Evolutionary conservation across 30 jellyfish, hydroid and myxozoan genomes (phyloP), one percentile per base, ranked within the genome.

Genomic region (Cassiopea andromeda): DNA sequence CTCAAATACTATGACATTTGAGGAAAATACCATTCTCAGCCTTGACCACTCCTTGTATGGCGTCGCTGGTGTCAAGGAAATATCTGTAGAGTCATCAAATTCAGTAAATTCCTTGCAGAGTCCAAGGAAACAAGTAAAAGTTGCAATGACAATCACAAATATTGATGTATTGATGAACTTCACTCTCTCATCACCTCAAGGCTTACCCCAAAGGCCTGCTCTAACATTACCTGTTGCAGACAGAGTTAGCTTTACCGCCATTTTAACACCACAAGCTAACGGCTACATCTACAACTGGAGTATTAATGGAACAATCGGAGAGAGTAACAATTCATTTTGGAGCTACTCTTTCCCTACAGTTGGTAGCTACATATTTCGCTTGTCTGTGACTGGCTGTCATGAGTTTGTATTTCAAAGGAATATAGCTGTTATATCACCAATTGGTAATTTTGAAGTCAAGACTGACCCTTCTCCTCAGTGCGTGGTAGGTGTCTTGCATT

Each of bases 151-250:
- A 12, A 59, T 85, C 4, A 10, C 66, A 4, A 18, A 66, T 45
- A 14, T 85, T 45, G 49, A 75, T 57, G 93, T 85, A 10, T 13
- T 74, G 16, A 0, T 76, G 67, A 73, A 75, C 69, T 85, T 85
- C 72, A 60, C 71, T 19, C 87, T 85, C 44, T 49, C 87, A 7
- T 85, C 93, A 66, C 86, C 93, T 47, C 93, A 85, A 73, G 87
- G 84, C 1, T 64, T 85, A 73, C 43, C 87, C 7, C 46, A 57
- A 1, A 15, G 93, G 18, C 93, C 93, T 17, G 17, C 16, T 14
- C 17, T 74, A 47, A 58, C 79, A 6, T 38, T 85, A 46, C 93
- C 93, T 17, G 15, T 76, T 7, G 8, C 74, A 45, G 85, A 75
- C 16, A 12, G 15, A 58, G 87, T 85, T 0, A 18, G 18, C n/a